A percentile compares a stretch with the other conserved stretches of the same genome.
Conservation (phyloP, 2,113 vertebrate species). For the Scophthalmus maximus region DNA sequence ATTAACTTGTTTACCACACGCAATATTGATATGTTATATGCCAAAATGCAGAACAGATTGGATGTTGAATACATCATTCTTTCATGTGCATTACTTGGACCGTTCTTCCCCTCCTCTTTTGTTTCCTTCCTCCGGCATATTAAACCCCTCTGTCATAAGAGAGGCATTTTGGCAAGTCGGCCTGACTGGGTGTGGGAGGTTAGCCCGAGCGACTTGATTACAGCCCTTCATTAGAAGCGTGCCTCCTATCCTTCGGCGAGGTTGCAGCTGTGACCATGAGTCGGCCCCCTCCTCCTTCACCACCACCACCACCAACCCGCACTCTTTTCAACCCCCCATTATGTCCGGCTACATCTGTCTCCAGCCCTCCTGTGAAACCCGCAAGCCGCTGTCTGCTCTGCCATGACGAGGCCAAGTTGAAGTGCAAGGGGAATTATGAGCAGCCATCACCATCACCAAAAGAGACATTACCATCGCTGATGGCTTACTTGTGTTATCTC, state of each 20-base stretch:
- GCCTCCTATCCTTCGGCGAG: conserved; percentile 62
- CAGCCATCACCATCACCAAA: conserved; percentile 56
- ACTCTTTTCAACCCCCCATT: conserved; percentile 48
- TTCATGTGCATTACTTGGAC: conserved; percentile 16
- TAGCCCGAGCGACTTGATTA: conserved; percentile 73
- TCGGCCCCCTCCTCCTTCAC: conserved; percentile 20
- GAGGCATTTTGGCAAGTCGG: conserved; percentile 65
- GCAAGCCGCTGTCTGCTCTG: conserved; percentile 37
- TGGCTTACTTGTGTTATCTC: conserved; percentile 62
- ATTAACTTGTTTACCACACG: conserved; percentile 20
- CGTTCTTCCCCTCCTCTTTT: conserved; percentile 29
- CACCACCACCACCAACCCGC: background rate
- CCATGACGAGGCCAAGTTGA: conserved; percentile 59
- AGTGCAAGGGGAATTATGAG: conserved; percentile 46
- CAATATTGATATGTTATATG: conserved; percentile 6
- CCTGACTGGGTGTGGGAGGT: conserved; percentile 72
- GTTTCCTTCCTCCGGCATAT: conserved; percentile 32
- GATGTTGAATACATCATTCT: conserved; percentile 33
- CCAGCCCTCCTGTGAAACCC: conserved; percentile 38
- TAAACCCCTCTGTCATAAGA: conserved; percentile 58
- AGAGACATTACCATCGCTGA: conserved; percentile 56
- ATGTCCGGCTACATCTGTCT: conserved; percentile 70
- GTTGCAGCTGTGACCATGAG: conserved; percentile 72
- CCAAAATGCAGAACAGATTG: conserved; percentile 45
- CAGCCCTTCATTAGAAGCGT: conserved; percentile 66